Evolutionary conservation across 2,888 invertebrate genomes (phyloP), one percentile per base, ranked within the genome.

Genomic region (Vesta saturnalis): DNA sequence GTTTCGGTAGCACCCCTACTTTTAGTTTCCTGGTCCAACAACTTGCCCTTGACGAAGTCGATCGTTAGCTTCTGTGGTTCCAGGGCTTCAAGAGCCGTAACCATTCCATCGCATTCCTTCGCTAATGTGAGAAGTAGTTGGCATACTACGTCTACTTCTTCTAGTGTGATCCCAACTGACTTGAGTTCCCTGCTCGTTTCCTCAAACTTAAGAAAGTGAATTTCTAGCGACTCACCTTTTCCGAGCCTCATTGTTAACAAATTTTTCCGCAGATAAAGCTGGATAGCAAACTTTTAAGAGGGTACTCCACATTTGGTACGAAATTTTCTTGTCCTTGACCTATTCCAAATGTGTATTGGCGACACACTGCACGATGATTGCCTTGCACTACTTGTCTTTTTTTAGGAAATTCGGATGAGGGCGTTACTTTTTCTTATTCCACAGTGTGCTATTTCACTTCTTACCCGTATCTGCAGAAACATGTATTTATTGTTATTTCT

Each of bases 71-170:
- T 72, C 15, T 69, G 68, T 39, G 71, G 61, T 56, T 71, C 67
- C 18, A 76, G 21, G 43, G 71, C 75, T 63, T 74, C 72, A 2
- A 73, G 56, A 14, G 75, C 74, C 35, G 76, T 76, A 15, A 76
- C 71, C 18, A 77, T 59, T n/a, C 57, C 60, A 61, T 77, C 73
- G 55, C 67, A 77, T n/a, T 22, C 19, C 21, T 46, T 59, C 3
- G 76, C 73, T 47, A 77, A 55, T n/a, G 72, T 77, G 16, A 76
- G 39, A 19, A 77, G 62, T 22, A 77, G 61, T 30, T 76, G 74
- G 46, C 73, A 74, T n/a, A 76, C 68, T 71, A 80, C 81, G 59
- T 81, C 80, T 1, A 76, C 78, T 72, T 83, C 81, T 16, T 80
- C 77, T 2, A 82, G 55, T 57, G 76, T 78, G 1, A 78, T 80